Conservation (phyloP, 2,888 invertebrate species). For the Thecophora atra region DNA sequence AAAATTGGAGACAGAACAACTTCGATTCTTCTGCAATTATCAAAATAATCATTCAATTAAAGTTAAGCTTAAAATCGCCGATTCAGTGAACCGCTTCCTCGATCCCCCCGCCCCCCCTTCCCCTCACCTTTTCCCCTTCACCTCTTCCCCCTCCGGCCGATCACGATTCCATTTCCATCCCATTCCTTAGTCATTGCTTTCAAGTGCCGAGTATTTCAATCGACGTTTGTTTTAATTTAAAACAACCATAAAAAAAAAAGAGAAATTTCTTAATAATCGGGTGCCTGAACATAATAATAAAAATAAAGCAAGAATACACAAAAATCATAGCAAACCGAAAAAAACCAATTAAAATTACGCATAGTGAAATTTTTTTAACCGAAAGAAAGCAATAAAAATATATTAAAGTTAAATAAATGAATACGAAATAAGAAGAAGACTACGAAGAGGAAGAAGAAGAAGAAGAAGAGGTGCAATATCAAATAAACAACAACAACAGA, state of each 20-base stretch:
- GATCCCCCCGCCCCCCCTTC: no score
- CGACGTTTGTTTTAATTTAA: constrained; percentile 33
- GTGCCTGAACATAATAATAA: constrained; percentile 63
- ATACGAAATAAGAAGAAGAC: constrained; percentile 39
- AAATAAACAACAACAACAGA: constrained; percentile 30
- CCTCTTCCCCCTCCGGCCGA: no score
- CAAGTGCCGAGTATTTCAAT: no score
- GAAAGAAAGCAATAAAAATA: constrained; percentile 49
- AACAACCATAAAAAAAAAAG: constrained; percentile 45
- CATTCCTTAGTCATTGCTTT: no score
- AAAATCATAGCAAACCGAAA: constrained; percentile 44
- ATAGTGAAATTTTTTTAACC: constrained; percentile 63
- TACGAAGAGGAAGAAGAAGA: constrained; percentile 22
- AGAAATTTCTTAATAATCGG: constrained; percentile 62
- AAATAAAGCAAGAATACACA: no score
- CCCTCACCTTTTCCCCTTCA: no score
- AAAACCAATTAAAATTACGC: constrained; percentile 48
- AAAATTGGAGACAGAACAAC: no score
- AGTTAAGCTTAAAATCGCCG: background rate
- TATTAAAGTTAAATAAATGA: constrained; percentile 41
- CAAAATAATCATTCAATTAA: background rate
- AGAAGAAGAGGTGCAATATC: constrained; percentile 32
- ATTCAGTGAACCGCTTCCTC: no score
- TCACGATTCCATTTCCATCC: no score
- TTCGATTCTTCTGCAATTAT: background rate